Percentiles rank a stretch among this genome's conserved stretches.
Evolutionary conservation across 2,888 invertebrate species (phyloP).

Genomic region (Harpalus rufipes): DNA sequence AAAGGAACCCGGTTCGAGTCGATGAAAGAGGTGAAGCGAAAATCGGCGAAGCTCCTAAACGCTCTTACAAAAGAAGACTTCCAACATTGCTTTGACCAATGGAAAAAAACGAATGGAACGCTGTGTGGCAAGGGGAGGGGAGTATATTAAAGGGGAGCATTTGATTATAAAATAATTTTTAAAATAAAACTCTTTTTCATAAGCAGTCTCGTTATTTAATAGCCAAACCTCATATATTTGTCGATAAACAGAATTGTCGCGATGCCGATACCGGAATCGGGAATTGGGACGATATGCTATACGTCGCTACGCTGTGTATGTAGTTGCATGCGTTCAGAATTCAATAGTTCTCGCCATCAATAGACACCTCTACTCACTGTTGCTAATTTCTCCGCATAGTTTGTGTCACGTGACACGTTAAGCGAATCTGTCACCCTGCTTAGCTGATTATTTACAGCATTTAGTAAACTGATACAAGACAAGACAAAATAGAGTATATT

Average conservation of each 20-base stretch:
- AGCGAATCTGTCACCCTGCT: conserved; percentile 28
- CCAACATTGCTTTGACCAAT: no score
- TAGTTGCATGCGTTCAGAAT: conserved; percentile 54
- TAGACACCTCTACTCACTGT: conserved; percentile 45
- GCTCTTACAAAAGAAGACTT: no score
- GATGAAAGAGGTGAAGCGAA: no score
- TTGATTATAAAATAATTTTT: no score
- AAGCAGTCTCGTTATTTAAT: no score
- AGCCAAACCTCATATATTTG: no score
- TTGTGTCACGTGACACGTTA: conserved; percentile 24
- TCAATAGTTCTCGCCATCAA: conserved; percentile 23
- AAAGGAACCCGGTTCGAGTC: no score
- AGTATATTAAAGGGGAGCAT: no score
- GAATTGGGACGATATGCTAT: background rate
- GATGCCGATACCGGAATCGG: background rate
- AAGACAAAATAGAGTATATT: background rate
- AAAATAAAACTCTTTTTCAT: no score
- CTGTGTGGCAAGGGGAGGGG: no score
- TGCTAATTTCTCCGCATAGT: conserved; percentile 50
- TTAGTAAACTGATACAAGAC: conserved; percentile 1
- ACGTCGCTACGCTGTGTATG: background rate
- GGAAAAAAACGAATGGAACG: no score
- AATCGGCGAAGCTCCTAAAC: no score
- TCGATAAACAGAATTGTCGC: background rate
- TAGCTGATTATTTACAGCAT: background rate